These are phyloP conservation scores for Parasteatoda tepidariorum DNA, from an alignment of 1,140 invertebrate genomes.

Conservation along the genomic window DNA sequence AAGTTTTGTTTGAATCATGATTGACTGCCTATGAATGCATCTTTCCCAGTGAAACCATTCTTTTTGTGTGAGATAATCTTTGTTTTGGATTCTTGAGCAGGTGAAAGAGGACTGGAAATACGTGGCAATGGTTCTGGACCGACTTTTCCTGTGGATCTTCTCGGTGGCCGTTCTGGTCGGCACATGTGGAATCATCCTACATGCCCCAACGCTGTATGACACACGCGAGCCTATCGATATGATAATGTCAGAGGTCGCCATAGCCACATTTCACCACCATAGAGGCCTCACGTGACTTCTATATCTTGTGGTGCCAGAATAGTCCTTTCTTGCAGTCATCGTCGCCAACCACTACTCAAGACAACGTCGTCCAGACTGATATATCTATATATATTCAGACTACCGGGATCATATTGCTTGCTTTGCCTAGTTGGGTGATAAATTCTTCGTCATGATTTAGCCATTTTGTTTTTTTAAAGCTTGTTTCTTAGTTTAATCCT, in stretches of 20 bases:
- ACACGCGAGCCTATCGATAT: conserved; percentile 84
- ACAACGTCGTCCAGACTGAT: background rate
- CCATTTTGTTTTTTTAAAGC: background rate
- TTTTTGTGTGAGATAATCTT: conserved; percentile 62
- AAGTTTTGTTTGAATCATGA: no score
- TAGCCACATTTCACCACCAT: conserved; percentile 60
- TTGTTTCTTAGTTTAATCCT: background rate
- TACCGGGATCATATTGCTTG: background rate
- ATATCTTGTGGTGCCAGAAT: background rate
- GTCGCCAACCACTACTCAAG: background rate
- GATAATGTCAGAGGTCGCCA: conserved; percentile 61
- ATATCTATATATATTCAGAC: background rate
- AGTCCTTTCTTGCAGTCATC: conserved; percentile 22
- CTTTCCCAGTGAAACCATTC: background rate
- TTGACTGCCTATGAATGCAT: background rate
- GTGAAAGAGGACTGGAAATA: conserved; percentile 99
- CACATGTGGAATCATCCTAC: conserved; percentile 91
- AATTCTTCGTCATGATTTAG: background rate
- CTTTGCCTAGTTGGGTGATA: background rate
- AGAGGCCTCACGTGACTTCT: conserved; percentile 44
- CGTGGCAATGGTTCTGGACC: conserved; percentile 97
- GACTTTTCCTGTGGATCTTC: conserved; percentile 96
- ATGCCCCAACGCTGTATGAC: conserved; percentile 96
- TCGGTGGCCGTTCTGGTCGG: conserved; percentile 92
- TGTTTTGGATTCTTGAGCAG: conserved; percentile 71